Base-by-base conservation (phyloP, 2,888 invertebrate genomes). In the Xylota sylvarum region DNA sequence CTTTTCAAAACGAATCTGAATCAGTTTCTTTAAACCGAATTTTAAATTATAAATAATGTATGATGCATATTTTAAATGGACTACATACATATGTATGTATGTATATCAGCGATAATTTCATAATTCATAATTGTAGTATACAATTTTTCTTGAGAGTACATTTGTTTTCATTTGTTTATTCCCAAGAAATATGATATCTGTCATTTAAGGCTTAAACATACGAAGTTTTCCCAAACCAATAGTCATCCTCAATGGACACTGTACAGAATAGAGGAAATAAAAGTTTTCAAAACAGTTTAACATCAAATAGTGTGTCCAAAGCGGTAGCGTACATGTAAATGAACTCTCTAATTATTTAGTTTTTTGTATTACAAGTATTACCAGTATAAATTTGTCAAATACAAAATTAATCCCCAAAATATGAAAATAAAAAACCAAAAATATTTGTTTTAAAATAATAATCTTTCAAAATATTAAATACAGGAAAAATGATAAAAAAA, bases 171-270 rank as follows among this genome's bases (percentile, higher is more conserved):
- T 48, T 27, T 12, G 52, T 23, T 35, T 23, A 48, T 65, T 37
- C 37, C 12, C 37, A 1, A 4, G 10, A 76, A 23, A 23, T 23
- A 23, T 23, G 23, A 3, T 23, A 23, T 23, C 23, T 3, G 23
- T 23, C 23, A 3, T 3, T 23, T 23, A 23, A 23, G 23, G 23
- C 23, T 3, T 23, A 23, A 56, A 76, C 46, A 32, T 65, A 76
- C 35, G 64, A 76, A 67, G 67, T 77, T 58, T 14, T 56, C 9
- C 37, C 58, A 77, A 56, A 67, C 48, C 65, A 67, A 48, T 58
- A 9, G 30, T 67, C 27, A 6, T 77, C 76, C 27, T 40, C 37
- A 37, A 48, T 65, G 9, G 58, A 17, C 30, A 58, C 48, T 77
- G 56, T 58, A 58, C 1, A 77, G 48, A 4, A 58, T 46, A 37